phyloP scores from a whole-genome alignment of 2,888 invertebrate genomes.

The Steinernema scapterisci region DNA sequence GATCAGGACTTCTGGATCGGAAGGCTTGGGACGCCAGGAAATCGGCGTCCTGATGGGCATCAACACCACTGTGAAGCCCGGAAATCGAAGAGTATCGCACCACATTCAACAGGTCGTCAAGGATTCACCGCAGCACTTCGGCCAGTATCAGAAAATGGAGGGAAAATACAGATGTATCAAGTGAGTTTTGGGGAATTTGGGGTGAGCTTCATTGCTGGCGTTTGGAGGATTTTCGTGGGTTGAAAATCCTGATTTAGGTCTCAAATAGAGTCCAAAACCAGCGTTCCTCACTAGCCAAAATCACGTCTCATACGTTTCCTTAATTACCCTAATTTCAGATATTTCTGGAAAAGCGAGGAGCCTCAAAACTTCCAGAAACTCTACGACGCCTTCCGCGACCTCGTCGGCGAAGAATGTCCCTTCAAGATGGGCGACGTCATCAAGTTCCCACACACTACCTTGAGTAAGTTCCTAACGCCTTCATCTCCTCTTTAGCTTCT shows the following conservation, averaged over 20 bases:
- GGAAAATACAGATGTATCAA: constrained; percentile 58
- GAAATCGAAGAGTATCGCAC: constrained; percentile 54
- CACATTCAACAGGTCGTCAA: constrained; percentile 47
- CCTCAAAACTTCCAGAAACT: constrained; percentile 46
- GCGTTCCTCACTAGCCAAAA: no score
- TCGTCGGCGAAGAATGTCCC: constrained; percentile 54
- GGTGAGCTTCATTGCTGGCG: no score
- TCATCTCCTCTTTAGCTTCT: not conserved
- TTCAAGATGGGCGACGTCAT: constrained; percentile 60
- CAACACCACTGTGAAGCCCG: constrained; percentile 54
- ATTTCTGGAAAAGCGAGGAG: constrained; percentile 53
- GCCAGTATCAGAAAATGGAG: constrained; percentile 64
- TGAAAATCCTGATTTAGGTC: no score
- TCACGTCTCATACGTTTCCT: no score
- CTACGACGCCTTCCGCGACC: constrained; percentile 46
- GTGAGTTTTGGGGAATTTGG: constrained; percentile 38
- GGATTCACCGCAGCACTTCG: constrained; percentile 53
- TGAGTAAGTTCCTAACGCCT: constrained; percentile 50
- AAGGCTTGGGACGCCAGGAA: constrained; percentile 48
- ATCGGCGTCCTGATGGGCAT: constrained; percentile 53
- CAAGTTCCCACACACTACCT: constrained; percentile 58
- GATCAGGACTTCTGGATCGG: constrained; percentile 43
- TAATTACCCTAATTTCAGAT: constrained; percentile 44
- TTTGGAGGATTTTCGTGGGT: no score
- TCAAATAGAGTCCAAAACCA: no score